phyloP scores from a whole-genome alignment of 2,888 invertebrate species.

The Thalpophila matura region DNA sequence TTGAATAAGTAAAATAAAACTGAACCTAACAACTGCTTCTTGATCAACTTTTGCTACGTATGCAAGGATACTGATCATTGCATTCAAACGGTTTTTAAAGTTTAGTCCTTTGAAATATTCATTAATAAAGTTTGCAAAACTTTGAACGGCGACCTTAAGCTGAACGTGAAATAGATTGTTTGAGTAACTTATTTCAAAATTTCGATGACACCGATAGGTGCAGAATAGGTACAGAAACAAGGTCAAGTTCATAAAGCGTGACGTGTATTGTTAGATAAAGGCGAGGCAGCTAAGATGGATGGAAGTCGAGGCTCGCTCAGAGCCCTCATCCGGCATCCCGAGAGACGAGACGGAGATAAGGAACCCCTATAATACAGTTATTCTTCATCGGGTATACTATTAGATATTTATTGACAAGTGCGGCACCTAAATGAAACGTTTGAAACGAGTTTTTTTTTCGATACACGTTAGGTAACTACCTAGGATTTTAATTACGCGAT shows the following conservation, averaged over 20 bases:
- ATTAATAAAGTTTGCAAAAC: constrained; percentile 42
- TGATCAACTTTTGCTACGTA: not conserved
- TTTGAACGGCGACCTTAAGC: constrained; percentile 9
- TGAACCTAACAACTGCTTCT: constrained; percentile 13
- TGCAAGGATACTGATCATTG: not conserved
- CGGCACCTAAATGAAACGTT: constrained; percentile 11
- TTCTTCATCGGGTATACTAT: constrained; percentile 48
- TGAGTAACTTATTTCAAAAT: too few species aligned
- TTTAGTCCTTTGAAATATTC: constrained; percentile 4
- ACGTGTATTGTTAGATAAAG: constrained; percentile 46
- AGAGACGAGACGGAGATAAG: constrained; percentile 52
- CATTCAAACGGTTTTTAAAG: constrained; percentile 2
- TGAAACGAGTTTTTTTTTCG: not conserved
- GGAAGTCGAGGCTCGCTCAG: constrained; percentile 27
- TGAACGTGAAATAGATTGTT: not conserved
- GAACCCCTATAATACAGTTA: constrained; percentile 48
- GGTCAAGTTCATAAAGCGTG: constrained; percentile 54
- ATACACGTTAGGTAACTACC: too few species aligned
- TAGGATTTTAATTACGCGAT: too few species aligned
- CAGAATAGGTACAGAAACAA: constrained; percentile 28
- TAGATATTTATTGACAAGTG: constrained; percentile 48
- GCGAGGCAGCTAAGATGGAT: constrained; percentile 52
- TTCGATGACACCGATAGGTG: not conserved
- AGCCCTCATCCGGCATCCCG: constrained; percentile 23
- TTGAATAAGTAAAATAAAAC: constrained; percentile 34